Evolutionary conservation across 2,888 invertebrate genomes (phyloP), one percentile per base, ranked within the genome.

Genomic region (Acleris cristana): DNA sequence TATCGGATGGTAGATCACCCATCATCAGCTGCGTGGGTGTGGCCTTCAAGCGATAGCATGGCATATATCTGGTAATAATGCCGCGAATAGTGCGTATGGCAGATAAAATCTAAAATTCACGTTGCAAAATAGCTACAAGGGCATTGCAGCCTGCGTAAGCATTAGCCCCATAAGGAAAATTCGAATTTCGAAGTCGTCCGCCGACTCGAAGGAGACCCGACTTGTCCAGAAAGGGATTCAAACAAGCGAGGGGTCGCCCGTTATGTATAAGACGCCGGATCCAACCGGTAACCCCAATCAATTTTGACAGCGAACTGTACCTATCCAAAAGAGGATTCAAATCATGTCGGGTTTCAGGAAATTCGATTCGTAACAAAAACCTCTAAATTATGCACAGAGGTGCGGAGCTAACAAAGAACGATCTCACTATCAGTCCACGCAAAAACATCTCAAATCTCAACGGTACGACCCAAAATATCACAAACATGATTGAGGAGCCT

Each of bases 361-460:
- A 65, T 44, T 6, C 44, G 55, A 18, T 61, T 65, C 21, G 55
- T 51, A 4, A 55, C 65, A 51, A n/a, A n/a, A n/a, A n/a, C n/a
- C n/a, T n/a, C n/a, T n/a, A n/a, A n/a, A n/a, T n/a, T n/a, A n/a
- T n/a, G n/a, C n/a, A n/a, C n/a, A n/a, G n/a, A n/a, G n/a, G n/a
- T n/a, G n/a, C n/a, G 57, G 61, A 4, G 48, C 30, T 10, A 59
- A 48, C 18, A 54, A 26, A 26, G 45, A 6, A 54, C 65, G 23
- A 53, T 65, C 63, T 30, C 30, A 30, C 21, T 21, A 21, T 21
- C 21, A 2, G 21, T 21, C 21, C 21, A 21, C 3, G 21, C 21
- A 21, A 21, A 30, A 30, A 30, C 5, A 30, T 30, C 30, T 5
- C 3, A 30, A 30, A 30, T 30, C 7, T 5, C 30, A 30, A 30